A percentile compares a stretch with the other conserved stretches of the same genome.
Conservation (phyloP, 92 coral and sea anemone genomes). For the Parazoanthus atlanticus region DNA sequence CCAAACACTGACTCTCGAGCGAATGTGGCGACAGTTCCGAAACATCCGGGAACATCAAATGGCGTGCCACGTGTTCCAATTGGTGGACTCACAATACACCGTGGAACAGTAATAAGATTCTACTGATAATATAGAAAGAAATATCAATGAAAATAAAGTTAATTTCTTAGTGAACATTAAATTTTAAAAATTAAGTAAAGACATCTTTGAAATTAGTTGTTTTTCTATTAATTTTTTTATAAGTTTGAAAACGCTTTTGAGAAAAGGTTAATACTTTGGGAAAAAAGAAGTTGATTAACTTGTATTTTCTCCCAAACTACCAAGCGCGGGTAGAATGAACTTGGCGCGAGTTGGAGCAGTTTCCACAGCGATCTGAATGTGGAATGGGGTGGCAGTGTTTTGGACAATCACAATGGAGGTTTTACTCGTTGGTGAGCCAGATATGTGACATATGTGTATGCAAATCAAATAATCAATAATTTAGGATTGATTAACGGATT, state of each 20-base stretch:
- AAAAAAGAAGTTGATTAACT: not conserved
- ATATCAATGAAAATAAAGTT: not conserved
- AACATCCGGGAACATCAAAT: slow-evolving; percentile 82
- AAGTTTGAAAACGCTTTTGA: not conserved
- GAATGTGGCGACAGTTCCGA: slow-evolving; percentile 36
- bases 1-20: slow-evolving; percentile 25
- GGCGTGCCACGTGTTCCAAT: slow-evolving; percentile 90
- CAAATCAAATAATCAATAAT: slow-evolving; percentile 18
- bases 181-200: too few relatives aligned
- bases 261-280: not conserved
- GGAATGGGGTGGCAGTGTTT: too few relatives aligned
- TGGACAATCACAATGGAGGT: not conserved
- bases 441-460: slow-evolving; percentile 7
- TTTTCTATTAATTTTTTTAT: too few relatives aligned
- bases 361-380: not conserved
- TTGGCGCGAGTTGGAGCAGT: slow-evolving; percentile 21
- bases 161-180: not conserved
- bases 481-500: not conserved
- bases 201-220: not conserved
- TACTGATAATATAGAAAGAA: not conserved
- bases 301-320: slow-evolving; percentile 28
- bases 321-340: slow-evolving; percentile 12
- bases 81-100: slow-evolving; percentile 64
- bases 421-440: not conserved
- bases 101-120: slow-evolving; percentile 50